Percentiles rank a stretch among this genome's conserved stretches.
These are phyloP conservation scores for Sanderia malayensis DNA, from an alignment of 30 jellyfish, hydroid and myxozoan genomes.

Conservation along the genomic window DNA sequence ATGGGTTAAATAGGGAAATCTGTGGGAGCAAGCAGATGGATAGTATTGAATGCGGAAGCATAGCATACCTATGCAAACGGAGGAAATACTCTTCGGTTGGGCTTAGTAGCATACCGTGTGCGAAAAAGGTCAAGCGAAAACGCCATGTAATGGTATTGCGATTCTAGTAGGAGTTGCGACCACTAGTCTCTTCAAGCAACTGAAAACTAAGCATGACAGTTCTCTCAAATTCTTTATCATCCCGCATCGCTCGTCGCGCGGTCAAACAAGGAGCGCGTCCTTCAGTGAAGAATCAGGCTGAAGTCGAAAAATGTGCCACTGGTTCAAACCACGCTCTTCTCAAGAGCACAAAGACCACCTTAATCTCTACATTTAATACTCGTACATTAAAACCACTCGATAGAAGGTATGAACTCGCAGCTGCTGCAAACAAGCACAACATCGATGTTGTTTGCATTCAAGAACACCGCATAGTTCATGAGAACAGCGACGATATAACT, in stretches of 20 bases:
- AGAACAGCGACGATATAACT: background rate
- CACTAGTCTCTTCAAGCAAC: too few relatives aligned
- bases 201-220: too few relatives aligned
- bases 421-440: slow-evolving; percentile 3
- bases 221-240: too few relatives aligned
- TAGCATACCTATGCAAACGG: too few relatives aligned
- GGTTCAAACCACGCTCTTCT: slow-evolving; percentile 7
- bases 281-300: slow-evolving; percentile 29
- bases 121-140: too few relatives aligned
- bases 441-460: slow-evolving; percentile 10
- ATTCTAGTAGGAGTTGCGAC: too few relatives aligned
- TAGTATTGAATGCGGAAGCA: background rate
- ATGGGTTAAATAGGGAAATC: slow-evolving; percentile 10
- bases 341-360: background rate
- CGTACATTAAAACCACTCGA: background rate
- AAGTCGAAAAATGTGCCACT: slow-evolving; percentile 41
- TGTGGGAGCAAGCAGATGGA: background rate
- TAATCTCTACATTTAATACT: slow-evolving; percentile 5
- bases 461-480: slow-evolving; percentile 1
- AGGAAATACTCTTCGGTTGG: too few relatives aligned
- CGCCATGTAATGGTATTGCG: too few relatives aligned
- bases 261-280: slow-evolving; percentile 60
- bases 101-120: too few relatives aligned
- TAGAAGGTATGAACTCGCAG: slow-evolving; percentile 13
- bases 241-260: slow-evolving; percentile 68